Evolutionary conservation across 2,113 vertebrate genomes (phyloP).

Genomic region (Ramphastos sulfuratus): DNA sequence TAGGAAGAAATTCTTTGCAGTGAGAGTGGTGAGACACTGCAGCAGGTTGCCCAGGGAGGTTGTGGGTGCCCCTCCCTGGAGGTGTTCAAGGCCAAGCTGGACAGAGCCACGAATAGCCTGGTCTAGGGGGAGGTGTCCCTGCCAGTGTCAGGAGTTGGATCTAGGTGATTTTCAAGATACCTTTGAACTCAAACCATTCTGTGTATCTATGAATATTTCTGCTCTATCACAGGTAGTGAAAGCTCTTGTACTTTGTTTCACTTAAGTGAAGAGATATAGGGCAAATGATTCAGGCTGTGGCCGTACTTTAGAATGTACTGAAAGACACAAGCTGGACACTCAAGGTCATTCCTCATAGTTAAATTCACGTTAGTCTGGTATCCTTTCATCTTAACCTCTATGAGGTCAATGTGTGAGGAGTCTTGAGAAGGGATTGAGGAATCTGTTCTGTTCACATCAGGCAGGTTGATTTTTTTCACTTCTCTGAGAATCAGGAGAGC

Average conservation of each 20-base stretch:
- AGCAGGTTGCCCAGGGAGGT: no score
- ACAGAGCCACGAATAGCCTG: no score
- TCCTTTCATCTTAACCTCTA: not conserved
- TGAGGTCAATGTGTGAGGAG: not conserved
- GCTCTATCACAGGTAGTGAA: not conserved
- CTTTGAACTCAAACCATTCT: no score
- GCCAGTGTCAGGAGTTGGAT: no score
- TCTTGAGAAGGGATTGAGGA: not conserved
- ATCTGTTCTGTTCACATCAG: fast-evolving
- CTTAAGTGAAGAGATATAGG: not conserved
- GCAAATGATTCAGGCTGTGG: not conserved
- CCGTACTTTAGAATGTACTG: not conserved
- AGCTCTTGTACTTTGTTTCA: not conserved
- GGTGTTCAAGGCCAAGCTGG: no score
- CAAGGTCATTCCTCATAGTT: not conserved
- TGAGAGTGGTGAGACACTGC: no score
- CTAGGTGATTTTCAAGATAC: no score
- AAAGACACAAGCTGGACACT: not conserved
- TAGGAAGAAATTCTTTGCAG: no score
- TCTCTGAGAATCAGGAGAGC: not conserved
- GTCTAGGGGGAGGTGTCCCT: no score
- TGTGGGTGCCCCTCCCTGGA: no score
- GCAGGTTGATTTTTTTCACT: not conserved
- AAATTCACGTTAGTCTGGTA: not conserved
- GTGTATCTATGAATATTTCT: not conserved